Base-by-base conservation (phyloP, 1,140 invertebrate species). In the Leguminivora glycinivorella region DNA sequence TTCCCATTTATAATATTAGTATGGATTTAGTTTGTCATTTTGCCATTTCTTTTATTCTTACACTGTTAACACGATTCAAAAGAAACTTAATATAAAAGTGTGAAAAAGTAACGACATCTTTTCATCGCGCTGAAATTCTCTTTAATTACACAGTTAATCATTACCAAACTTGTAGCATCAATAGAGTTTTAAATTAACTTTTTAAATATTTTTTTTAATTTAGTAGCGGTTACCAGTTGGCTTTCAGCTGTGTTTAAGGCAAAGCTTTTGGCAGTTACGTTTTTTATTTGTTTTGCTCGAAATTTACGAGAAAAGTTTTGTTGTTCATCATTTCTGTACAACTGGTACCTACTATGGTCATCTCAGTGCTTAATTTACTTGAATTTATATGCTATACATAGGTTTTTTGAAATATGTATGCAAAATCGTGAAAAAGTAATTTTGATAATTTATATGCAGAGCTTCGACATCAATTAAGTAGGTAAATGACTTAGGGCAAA, bases 201-300 rank as follows among this genome's bases (percentile, higher is more conserved):
- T 63, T 63, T 34, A 34, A 63, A 63, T 63, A 63, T 31, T 29
- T 29, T 63, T 63, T 63, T 34, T 63, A 63, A 34, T 63, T 63
- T 63, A 63, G 14, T 29, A 63, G 58, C 29, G 58, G 58, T 31
- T 17, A 29, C 10, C 58, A 63, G n/a, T 34, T 5, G 29, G 9
- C 26, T 63, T 29, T 63, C 58, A 34, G 26, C 58, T n/a, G 58
- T 63, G 25, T 19, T 31, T 19, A 26, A 31, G 25, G n/a, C 58
- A 63, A 63, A 17, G 25, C 58, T 63, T 63, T 58, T 26, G n/a
- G 5, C 17, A 29, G 4, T 31, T 60, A 19, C 19, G 19, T 60
- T 63, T 31, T 31, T 63, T 34, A 34, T 19, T 63, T 63, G 58
- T 63, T 63, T 5, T 63, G 29, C 31, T 10, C 5, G 26, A 26